A percentile compares a stretch with the other conserved stretches of the same genome.
Conservation (phyloP, 2,797 vertebrate genomes). For the Chiloscyllium punctatum region DNA sequence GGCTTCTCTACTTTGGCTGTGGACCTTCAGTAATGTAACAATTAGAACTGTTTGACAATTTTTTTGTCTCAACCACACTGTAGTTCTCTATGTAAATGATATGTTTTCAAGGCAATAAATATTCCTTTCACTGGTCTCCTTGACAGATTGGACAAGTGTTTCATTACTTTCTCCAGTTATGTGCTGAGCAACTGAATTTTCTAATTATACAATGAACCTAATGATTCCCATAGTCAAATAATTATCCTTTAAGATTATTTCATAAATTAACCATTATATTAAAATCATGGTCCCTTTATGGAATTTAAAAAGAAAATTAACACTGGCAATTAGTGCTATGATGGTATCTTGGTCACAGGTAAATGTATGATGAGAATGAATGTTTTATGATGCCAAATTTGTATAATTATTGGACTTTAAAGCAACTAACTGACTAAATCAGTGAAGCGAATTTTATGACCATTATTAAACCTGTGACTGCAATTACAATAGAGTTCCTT, state of each 20-base stretch:
- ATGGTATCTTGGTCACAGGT: constrained; percentile 2
- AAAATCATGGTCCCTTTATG: neutral
- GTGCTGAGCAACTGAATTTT: neutral
- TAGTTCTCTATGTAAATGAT: neutral
- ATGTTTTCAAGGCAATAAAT: neutral
- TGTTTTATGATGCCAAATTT: constrained; percentile 28
- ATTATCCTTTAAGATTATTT: constrained; percentile 14
- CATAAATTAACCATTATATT: constrained; percentile 2
- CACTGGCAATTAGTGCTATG: neutral
- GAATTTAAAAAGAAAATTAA: neutral
- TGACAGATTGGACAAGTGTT: neutral
- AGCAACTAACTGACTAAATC: neutral
- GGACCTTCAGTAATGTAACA: neutral
- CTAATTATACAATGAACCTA: neutral
- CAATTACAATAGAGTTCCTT: constrained; percentile 7
- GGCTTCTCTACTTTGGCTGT: neutral
- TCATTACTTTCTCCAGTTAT: neutral
- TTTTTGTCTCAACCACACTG: neutral
- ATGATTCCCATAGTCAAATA: neutral
- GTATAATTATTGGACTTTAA: constrained; percentile 20
- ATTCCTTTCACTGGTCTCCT: neutral
- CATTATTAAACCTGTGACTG: neutral
- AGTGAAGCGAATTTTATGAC: constrained; percentile 23
- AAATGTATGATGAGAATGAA: neutral
- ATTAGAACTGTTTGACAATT: neutral